A percentile compares a stretch with the other conserved stretches of the same genome.
Conservation (phyloP, 1,140 invertebrate species). For the Drosophila funebris region DNA sequence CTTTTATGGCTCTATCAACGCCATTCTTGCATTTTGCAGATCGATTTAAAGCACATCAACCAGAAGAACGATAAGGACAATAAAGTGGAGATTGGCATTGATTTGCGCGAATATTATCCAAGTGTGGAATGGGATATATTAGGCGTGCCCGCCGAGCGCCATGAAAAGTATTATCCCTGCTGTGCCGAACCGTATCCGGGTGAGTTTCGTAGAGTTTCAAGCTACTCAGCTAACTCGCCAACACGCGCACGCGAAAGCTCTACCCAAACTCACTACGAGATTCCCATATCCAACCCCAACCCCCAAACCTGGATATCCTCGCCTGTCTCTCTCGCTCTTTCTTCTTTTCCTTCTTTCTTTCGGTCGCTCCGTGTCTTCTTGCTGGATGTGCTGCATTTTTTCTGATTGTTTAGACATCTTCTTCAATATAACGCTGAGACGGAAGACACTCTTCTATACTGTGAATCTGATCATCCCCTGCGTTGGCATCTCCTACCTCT, state of each 20-base stretch:
- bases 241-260: constrained; percentile 66
- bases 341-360: neutral
- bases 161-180: constrained; percentile 95
- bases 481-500: constrained; percentile 96
- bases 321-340: neutral
- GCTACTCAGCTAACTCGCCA: constrained; percentile 54
- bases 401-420: constrained; percentile 91
- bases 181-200: constrained; percentile 94
- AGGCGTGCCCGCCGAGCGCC: constrained; percentile 94
- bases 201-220: constrained; percentile 84
- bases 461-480: constrained; percentile 97
- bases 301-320: neutral
- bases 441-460: constrained; percentile 98
- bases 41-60: constrained; percentile 95
- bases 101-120: constrained; percentile 96
- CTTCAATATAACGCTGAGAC: constrained; percentile 97
- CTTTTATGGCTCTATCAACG: constrained; percentile 60
- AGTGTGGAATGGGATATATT: constrained; percentile 99
- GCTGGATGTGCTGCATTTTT: constrained; percentile 54
- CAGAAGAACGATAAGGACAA: constrained; percentile 90
- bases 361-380: too few relatives aligned
- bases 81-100: constrained; percentile 94
- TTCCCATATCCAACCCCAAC: neutral
- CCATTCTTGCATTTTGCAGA: constrained; percentile 85
- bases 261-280: constrained; percentile 74